These are phyloP conservation scores for Spisula subtruncata DNA, from an alignment of 2,888 invertebrate genomes.

Conservation along the genomic window DNA sequence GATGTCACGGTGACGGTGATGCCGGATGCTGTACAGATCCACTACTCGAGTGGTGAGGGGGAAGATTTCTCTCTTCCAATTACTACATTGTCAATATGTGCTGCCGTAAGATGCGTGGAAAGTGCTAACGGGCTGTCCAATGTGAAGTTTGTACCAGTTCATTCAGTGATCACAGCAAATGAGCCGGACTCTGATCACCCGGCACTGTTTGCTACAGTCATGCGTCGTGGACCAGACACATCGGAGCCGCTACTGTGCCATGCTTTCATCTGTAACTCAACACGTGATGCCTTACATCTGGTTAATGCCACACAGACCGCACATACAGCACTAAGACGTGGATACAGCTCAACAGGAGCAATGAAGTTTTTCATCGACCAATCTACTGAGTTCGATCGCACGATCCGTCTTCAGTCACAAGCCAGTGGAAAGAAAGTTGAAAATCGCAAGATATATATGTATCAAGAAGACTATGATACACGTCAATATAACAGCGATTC, in stretches of 20 bases:
- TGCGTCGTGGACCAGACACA: constrained; percentile 45
- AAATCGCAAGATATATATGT: constrained; percentile 63
- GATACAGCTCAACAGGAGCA: constrained; percentile 55
- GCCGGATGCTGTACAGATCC: constrained; percentile 47
- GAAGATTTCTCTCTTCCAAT: constrained; percentile 52
- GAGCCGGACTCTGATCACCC: constrained; percentile 64
- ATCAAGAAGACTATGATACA: constrained; percentile 62
- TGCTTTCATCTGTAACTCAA: constrained; percentile 61
- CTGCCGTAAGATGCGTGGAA: constrained; percentile 64
- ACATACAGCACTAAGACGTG: constrained; percentile 54
- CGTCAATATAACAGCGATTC: constrained; percentile 46
- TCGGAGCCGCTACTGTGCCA: constrained; percentile 49
- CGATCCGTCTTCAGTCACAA: constrained; percentile 33
- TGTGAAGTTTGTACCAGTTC: constrained; percentile 63
- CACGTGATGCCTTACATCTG: constrained; percentile 67
- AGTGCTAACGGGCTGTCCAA: constrained; percentile 12
- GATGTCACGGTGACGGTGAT: constrained; percentile 60
- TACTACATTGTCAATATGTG: constrained; percentile 59
- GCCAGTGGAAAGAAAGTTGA: constrained; percentile 37
- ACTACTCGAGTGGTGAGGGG: constrained; percentile 30
- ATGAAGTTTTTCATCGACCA: constrained; percentile 67
- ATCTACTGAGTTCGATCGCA: constrained; percentile 62
- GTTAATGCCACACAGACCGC: constrained; percentile 71
- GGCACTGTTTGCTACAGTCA: constrained; percentile 59
- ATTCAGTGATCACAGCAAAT: constrained; percentile 61